phyloP scores from a whole-genome alignment of 2,797 vertebrate species.

The Sorex maritimensis region DNA sequence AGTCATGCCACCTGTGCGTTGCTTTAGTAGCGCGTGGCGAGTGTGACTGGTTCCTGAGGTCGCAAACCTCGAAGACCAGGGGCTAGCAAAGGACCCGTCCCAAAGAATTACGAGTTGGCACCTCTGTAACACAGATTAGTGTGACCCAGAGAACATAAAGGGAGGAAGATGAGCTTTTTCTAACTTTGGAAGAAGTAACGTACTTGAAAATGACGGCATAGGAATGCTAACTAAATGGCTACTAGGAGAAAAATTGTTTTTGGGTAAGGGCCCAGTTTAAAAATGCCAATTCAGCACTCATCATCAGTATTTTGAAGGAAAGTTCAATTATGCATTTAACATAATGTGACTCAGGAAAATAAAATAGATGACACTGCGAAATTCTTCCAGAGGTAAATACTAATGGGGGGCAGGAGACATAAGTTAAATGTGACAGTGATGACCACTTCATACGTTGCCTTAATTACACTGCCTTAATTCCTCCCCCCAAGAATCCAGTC shows the following conservation, averaged over 20 bases:
- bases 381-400: slow-evolving; percentile 81
- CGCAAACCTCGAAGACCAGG: background rate
- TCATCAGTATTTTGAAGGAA: slow-evolving; percentile 32
- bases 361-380: slow-evolving; percentile 67
- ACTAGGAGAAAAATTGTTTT: slow-evolving; percentile 38
- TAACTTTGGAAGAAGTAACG: slow-evolving; percentile 84
- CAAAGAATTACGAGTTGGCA: slow-evolving; percentile 85
- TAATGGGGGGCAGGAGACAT: slow-evolving; percentile 25
- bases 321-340: slow-evolving; percentile 75
- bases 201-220: slow-evolving; percentile 84
- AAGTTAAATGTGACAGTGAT: slow-evolving; percentile 77
- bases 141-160: slow-evolving; percentile 83
- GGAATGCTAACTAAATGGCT: slow-evolving; percentile 82
- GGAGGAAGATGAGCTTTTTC: slow-evolving; percentile 16
- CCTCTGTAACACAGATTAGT: slow-evolving; percentile 83
- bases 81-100: background rate
- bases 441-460: slow-evolving; percentile 75
- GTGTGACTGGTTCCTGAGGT: slow-evolving; percentile 37
- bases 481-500: slow-evolving; percentile 78
- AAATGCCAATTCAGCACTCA: slow-evolving; percentile 45
- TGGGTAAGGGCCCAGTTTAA: slow-evolving; percentile 34
- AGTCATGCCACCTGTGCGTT: background rate
- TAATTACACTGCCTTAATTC: slow-evolving; percentile 43
- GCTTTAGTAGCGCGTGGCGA: background rate
- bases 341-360: slow-evolving; percentile 73